phyloP scores from a whole-genome alignment of 1,140 invertebrate genomes.

The Drosophila quadrilineata region DNA sequence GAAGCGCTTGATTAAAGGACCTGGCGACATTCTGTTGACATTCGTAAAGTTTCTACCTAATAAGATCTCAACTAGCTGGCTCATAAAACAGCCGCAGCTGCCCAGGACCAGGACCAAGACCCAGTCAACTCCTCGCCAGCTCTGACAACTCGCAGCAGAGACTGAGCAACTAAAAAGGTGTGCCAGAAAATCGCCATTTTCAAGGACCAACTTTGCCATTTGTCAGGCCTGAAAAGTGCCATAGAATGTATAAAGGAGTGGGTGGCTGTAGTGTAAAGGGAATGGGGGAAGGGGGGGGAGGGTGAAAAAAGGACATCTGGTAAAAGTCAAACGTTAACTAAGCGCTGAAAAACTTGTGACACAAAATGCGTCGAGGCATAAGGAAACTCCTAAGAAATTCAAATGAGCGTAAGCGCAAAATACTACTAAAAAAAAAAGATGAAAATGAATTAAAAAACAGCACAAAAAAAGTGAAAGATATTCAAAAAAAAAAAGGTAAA shows the following conservation, averaged over 20 bases:
- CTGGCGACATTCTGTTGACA: conserved; percentile 65
- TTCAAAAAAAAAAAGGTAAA: conserved; percentile 35
- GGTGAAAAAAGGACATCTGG: conserved; percentile 33
- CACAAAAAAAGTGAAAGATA: conserved; percentile 32
- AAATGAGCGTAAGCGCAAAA: conserved; percentile 68
- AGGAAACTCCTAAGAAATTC: conserved; percentile 76
- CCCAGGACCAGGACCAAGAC: conserved; percentile 15
- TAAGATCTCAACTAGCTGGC: conserved; percentile 45
- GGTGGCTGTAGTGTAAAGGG: background rate
- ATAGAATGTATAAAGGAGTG: background rate
- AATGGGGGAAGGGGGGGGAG: background rate
- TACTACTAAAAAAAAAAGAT: conserved; percentile 31
- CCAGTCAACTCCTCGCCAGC: too few species aligned
- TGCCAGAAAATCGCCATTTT: conserved; percentile 14
- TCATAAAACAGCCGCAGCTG: conserved; percentile 43
- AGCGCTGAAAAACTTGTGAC: conserved; percentile 74
- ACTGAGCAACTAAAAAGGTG: conserved; percentile 18
- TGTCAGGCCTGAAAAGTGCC: conserved; percentile 11
- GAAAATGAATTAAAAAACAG: conserved; percentile 40
- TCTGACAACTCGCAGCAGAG: too few species aligned
- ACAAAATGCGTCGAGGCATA: conserved; percentile 70
- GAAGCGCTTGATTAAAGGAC: conserved; percentile 64
- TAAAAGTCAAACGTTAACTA: conserved; percentile 78
- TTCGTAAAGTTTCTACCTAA: conserved; percentile 63
- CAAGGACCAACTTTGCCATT: conserved; percentile 60